Conservation (phyloP, 37 sponge, comb jelly and placozoan species). For the Beroe ovata region DNA sequence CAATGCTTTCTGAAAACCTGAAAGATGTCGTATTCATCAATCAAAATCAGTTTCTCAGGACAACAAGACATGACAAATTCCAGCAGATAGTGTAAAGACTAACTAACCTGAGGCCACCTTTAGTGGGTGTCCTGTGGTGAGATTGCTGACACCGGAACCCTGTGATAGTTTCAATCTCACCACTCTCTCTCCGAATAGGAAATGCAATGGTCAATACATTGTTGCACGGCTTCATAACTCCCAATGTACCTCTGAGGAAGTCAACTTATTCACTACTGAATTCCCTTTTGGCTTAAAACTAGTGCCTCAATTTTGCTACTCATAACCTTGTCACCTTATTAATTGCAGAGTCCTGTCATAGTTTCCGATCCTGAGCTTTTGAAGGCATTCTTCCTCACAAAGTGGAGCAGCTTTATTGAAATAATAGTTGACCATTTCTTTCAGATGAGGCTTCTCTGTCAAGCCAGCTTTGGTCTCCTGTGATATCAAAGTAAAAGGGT, state of each 20-base stretch:
- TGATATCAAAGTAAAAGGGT: background rate
- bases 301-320: no score
- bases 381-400: constrained; percentile 15
- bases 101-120: constrained; percentile 78
- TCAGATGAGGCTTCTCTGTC: constrained; percentile 7
- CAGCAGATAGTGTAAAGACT: no score
- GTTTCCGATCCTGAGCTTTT: background rate
- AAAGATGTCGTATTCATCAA: no score
- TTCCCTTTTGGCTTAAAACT: no score
- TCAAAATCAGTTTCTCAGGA: no score
- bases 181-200: constrained; percentile 87
- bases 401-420: constrained; percentile 65
- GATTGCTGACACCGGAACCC: constrained; percentile 96
- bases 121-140: constrained; percentile 92
- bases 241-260: constrained; percentile 71
- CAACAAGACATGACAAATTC: no score
- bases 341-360: constrained; percentile 27
- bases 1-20: constrained; percentile 35
- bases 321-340: no score
- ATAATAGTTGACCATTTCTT: constrained; percentile 66
- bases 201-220: constrained; percentile 81
- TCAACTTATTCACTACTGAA: no score
- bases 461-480: constrained; percentile 48
- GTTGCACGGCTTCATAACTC: constrained; percentile 85
- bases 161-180: constrained; percentile 79